These are phyloP conservation scores for Syritta pipiens DNA, from an alignment of 2,888 invertebrate genomes.

Conservation along the genomic window DNA sequence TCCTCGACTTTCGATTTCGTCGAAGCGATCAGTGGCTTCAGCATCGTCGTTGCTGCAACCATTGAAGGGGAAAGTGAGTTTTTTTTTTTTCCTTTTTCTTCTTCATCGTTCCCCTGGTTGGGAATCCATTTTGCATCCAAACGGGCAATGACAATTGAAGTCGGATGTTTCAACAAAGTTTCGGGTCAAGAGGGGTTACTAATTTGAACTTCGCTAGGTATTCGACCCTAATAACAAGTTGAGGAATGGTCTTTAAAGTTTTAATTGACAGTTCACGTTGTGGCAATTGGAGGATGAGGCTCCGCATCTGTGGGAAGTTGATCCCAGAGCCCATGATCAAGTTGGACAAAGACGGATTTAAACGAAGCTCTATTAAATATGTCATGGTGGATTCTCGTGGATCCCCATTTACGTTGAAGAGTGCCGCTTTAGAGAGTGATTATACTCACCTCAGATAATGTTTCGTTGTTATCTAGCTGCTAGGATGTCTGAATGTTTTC, in stretches of 20 bases:
- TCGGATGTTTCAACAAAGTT: conserved; percentile 37
- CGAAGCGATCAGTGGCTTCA: conserved; percentile 24
- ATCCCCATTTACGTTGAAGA: conserved; percentile 27
- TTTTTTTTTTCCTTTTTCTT: conserved; percentile 15
- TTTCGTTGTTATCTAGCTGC: too few species aligned
- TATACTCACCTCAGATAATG: too few species aligned
- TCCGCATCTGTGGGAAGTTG: conserved; percentile 37
- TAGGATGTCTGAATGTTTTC: too few species aligned
- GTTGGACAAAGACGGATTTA: conserved; percentile 30
- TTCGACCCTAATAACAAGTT: conserved; percentile 41
- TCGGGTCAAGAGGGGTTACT: conserved; percentile 54
- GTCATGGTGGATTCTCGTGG: conserved; percentile 26
- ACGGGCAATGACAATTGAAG: conserved; percentile 64
- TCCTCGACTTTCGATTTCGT: conserved; percentile 67
- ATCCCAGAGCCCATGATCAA: conserved; percentile 20
- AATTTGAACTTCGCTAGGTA: conserved; percentile 40
- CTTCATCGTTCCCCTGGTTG: conserved; percentile 8
- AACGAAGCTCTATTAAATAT: conserved; percentile 51
- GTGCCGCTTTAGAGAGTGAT: conserved; percentile 49
- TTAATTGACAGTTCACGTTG: conserved; percentile 63
- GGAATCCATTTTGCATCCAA: conserved; percentile 58
- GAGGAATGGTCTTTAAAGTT: conserved; percentile 38
- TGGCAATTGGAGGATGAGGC: conserved; percentile 42
- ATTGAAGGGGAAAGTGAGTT: conserved; percentile 35
- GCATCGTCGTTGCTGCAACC: not conserved